Evolutionary conservation across 2,113 vertebrate genomes (phyloP).

Genomic region (Budorcas taxicolor): DNA sequence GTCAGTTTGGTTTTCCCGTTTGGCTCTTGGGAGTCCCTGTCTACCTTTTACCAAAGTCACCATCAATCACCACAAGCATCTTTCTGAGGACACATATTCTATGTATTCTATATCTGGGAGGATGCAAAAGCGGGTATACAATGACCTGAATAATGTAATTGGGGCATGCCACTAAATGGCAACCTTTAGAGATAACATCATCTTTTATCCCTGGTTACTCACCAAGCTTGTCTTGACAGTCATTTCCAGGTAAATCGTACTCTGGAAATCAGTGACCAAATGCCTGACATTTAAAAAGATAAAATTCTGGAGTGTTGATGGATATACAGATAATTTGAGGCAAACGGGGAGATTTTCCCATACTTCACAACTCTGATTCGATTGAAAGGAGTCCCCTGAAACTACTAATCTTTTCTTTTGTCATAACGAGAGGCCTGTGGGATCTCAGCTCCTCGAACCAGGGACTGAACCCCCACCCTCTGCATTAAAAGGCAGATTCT

Average conservation of each 20-base stretch:
- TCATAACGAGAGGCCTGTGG: neutral
- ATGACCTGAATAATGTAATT: conserved; percentile 71
- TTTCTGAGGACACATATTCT: conserved; percentile 56
- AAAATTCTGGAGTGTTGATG: neutral
- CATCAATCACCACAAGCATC: neutral
- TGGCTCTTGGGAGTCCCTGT: neutral
- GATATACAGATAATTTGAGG: neutral
- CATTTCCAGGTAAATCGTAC: conserved; percentile 46
- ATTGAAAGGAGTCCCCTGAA: neutral
- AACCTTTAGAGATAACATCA: conserved; percentile 56
- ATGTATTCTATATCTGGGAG: conserved; percentile 33
- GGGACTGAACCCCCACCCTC: neutral
- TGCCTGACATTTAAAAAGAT: conserved; percentile 33
- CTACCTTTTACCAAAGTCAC: conserved; percentile 14
- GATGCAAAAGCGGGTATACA: conserved; percentile 46
- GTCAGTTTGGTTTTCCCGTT: neutral
- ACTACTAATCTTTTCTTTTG: neutral
- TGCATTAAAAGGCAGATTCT: neutral
- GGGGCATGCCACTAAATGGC: conserved; percentile 64
- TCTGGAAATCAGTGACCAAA: conserved; percentile 27
- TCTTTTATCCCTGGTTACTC: conserved; percentile 42
- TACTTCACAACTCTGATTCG: neutral
- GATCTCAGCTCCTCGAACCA: neutral
- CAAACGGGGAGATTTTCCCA: neutral
- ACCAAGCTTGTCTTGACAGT: conserved; percentile 36